Conservation (phyloP, 2,113 vertebrate species). For the Probosciger aterrimus region DNA sequence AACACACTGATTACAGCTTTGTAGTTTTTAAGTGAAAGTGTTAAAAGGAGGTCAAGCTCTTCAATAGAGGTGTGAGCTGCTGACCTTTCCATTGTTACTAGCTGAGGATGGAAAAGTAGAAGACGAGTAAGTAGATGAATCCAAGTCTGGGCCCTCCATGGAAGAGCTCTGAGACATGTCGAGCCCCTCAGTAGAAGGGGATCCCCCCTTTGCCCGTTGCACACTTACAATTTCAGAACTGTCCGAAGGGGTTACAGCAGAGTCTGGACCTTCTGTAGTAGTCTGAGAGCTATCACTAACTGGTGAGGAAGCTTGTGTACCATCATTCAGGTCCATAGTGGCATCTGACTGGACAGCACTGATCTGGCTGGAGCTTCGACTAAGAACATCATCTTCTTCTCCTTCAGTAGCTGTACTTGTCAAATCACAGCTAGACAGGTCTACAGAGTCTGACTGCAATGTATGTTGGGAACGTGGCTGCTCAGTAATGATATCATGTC, state of each 20-base stretch:
- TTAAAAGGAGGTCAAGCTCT: conserved; percentile 46
- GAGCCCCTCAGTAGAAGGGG: conserved; percentile 72
- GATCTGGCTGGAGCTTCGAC: conserved; percentile 87
- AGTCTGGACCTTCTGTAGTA: conserved; percentile 96
- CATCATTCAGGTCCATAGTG: conserved; percentile 74
- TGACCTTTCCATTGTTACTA: conserved; percentile 79
- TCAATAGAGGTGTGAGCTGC: conserved; percentile 41
- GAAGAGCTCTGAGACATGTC: conserved; percentile 74
- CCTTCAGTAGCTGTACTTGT: conserved; percentile 68
- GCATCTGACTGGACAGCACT: conserved; percentile 82
- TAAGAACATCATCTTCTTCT: conserved; percentile 83
- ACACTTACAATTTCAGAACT: conserved; percentile 95
- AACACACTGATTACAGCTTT: not conserved
- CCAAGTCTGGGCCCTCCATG: conserved; percentile 67
- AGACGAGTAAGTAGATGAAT: conserved; percentile 69
- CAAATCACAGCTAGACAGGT: conserved; percentile 83
- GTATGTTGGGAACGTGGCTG: conserved; percentile 93
- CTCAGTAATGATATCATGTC: conserved; percentile 90
- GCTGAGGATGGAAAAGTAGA: conserved; percentile 73
- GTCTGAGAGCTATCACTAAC: conserved; percentile 97
- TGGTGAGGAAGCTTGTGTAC: conserved; percentile 87
- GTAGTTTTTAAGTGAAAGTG: not conserved
- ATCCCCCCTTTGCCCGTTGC: conserved; percentile 60
- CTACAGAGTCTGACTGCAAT: conserved; percentile 89
- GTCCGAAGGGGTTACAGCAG: conserved; percentile 94